phyloP scores from a whole-genome alignment of 2,888 invertebrate genomes.

The Ceraclea dissimilis region DNA sequence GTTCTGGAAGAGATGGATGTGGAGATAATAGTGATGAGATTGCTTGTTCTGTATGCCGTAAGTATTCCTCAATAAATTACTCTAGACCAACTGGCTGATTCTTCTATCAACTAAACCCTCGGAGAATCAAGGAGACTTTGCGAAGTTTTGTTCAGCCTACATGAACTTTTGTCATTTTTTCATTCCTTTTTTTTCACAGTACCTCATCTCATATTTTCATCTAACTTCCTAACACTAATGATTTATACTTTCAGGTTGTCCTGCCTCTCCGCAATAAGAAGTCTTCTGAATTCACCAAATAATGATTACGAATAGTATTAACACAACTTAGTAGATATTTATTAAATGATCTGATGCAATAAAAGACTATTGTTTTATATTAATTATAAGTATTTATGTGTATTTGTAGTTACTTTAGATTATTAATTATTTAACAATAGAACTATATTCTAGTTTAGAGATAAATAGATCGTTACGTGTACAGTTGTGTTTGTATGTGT shows the following conservation, averaged over 20 bases:
- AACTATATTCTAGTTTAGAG: background rate
- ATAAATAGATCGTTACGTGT: background rate
- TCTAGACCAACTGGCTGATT: too few relatives aligned
- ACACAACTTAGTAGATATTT: background rate
- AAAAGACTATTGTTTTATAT: background rate
- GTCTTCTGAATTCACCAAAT: background rate
- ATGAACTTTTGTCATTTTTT: too few relatives aligned
- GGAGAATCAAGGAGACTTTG: too few relatives aligned
- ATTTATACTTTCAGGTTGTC: constrained; percentile 44
- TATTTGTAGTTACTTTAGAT: background rate
- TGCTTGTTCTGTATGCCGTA: constrained; percentile 79
- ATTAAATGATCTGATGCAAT: background rate
- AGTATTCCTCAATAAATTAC: constrained; percentile 49
- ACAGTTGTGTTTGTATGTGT: background rate
- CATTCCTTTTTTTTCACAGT: too few relatives aligned
- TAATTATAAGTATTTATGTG: background rate
- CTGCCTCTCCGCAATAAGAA: constrained; percentile 37
- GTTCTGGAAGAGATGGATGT: constrained; percentile 85
- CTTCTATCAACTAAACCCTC: too few relatives aligned
- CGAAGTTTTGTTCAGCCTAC: too few relatives aligned
- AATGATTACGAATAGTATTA: background rate
- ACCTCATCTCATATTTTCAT: too few relatives aligned
- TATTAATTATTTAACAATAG: too few relatives aligned
- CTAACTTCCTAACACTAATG: too few relatives aligned
- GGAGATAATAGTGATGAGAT: constrained; percentile 86